Evolutionary conservation across 1,140 invertebrate genomes (phyloP), one percentile per base, ranked within the genome.

Genomic region (Anastatus disparis): DNA sequence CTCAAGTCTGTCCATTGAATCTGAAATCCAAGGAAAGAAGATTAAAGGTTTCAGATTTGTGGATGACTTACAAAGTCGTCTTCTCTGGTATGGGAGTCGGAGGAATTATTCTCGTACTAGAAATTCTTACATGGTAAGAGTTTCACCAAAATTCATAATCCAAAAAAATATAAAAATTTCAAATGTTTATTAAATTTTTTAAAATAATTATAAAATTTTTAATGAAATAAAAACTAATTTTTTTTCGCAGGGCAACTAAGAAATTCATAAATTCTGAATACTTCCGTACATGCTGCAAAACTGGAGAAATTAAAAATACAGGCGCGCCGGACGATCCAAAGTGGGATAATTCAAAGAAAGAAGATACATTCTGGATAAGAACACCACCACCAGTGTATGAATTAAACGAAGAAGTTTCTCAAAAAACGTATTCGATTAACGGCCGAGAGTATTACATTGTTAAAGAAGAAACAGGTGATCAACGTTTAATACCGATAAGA

Each of bases 21-120:
- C 84, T 95, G 38, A 91, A 90, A 55, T 93, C 90, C n/a, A 93
- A 90, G 42, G 94, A 95, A 74, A 86, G 93, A 2, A 90, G 91
- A 77, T 82, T 95, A 10, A 81, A 90, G 52, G 93, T 94, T 75
- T 80, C 87, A 29, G 89, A 90, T 79, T 83, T 94, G 1, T 79
- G 86, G 46, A 90, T 92, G 80, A 95, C 94, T 0, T 95, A 94
- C 70, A 82, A 86, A 58, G 85, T 89, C 6, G 87, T 92, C 52
- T 83, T 92, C 3, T 88, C 89, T 61, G 89, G 90, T 2, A 90
- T 90, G 64, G 81, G 84, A 0, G 85, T 90, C 0, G 88, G 91
- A 1, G 58, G 87, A 4, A 82, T 90, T 0, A 84, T 90, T 0
- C 93, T 94, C 73, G 75, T 89, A 44, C 79, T 87, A 10, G 93